Evolutionary conservation across 2,113 vertebrate species (phyloP), one percentile per base, ranked within the genome.

Genomic region (Eptesicus fuscus): DNA sequence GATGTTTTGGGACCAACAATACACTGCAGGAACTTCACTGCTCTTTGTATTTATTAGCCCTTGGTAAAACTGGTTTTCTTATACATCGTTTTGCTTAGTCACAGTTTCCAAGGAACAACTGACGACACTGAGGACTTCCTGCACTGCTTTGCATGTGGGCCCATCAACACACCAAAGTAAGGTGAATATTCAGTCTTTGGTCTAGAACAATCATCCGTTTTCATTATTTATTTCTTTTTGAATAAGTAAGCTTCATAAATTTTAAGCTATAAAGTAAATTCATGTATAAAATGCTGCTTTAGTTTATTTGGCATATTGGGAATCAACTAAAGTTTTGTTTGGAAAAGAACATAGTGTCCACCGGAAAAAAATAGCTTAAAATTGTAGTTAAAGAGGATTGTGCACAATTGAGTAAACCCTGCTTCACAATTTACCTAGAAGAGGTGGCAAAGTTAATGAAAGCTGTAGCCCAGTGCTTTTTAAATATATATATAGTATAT

Each of bases 391-490:
- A 3, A 37, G 47, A 86, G 47, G 32, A 9, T 23, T 65, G 47
- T 8, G n/a, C 35, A 91, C 23, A 40, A 80, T 9, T 53, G 25
- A 0, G 0, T 0, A 2, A 11, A 32, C 0, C 7, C 1, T 20
- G 20, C 32, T 56, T 42, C 4, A 42, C 42, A 42, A 5, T 73
- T 96, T 73, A 23, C 9, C n/a, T 78, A 35, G 74, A 35, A 63
- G 65, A 69, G 4, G n/a, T 23, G 14, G 7, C 18, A 7, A 59
- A 8, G 14, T 17, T 12, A 28, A 6, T 42, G 59, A 44, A 65
- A 23, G 6, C 1, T 7, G 14, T 37, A 22, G 70, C 9, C 25
- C 12, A 56, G 7, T 1, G 25, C 44, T 53, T 30, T 16, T 56
- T 5, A 20, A 53, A 53, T 22, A 20, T 20, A 20, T 8, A 56